A percentile compares a stretch with the other conserved stretches of the same genome.
These are phyloP conservation scores for Hapalemur alaotrensis DNA, from an alignment of 2,797 vertebrate species.

Conservation along the genomic window DNA sequence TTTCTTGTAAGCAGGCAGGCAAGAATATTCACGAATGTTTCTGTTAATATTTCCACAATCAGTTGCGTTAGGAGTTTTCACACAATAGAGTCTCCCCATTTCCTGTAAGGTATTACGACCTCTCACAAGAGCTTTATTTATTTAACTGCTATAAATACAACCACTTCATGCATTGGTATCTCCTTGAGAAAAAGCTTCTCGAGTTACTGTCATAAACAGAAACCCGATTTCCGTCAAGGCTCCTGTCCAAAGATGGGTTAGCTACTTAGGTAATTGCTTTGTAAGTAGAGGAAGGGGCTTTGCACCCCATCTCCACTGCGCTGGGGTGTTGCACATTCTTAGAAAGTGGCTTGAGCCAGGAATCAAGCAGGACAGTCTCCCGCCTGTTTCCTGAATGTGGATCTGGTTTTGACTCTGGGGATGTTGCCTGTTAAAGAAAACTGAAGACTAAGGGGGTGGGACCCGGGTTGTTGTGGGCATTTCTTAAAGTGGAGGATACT, in stretches of 20 bases:
- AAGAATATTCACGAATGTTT: not conserved
- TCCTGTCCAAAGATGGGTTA: not conserved
- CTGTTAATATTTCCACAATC: not conserved
- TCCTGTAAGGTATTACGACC: constrained; percentile 22
- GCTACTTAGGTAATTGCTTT: not conserved
- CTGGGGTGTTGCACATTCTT: not conserved
- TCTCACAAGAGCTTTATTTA: constrained; percentile 38
- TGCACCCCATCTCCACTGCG: no score
- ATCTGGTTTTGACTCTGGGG: not conserved
- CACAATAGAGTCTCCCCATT: not conserved
- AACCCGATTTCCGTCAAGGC: not conserved
- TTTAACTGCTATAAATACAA: constrained; percentile 60
- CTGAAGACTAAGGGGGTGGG: not conserved
- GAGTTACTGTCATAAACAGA: constrained; percentile 6
- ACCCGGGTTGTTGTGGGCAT: not conserved
- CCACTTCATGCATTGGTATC: not conserved
- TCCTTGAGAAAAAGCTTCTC: constrained; percentile 56
- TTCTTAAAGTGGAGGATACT: not conserved
- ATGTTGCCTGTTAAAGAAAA: not conserved
- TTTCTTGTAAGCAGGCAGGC: constrained; percentile 34
- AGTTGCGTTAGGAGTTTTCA: not conserved
- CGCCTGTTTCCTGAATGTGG: not conserved
- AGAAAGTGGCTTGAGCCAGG: not conserved
- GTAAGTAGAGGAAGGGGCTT: not conserved
- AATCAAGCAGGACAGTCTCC: not conserved